Conservation (phyloP, 2,113 vertebrate genomes). For the Tupaia tana region DNA sequence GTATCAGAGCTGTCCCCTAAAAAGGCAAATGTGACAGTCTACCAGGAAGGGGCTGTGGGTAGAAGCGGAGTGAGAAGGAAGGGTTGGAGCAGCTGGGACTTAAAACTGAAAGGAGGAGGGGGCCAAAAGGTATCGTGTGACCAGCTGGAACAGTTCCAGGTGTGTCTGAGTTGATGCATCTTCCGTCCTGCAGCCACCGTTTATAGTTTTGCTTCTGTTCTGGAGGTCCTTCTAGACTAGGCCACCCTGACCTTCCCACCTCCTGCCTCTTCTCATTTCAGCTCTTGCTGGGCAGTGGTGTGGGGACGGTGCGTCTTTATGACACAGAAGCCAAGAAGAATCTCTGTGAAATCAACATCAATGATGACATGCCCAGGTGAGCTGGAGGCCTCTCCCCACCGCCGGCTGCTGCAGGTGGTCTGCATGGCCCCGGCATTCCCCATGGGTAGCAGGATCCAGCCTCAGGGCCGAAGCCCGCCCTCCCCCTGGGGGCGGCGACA, state of each 20-base stretch:
- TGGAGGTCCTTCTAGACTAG: neutral
- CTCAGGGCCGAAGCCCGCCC: neutral
- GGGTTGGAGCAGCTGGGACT: neutral
- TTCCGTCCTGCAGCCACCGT: neutral
- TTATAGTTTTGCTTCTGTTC: neutral
- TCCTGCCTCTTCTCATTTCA: conserved; percentile 69
- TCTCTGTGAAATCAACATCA: conserved; percentile 96
- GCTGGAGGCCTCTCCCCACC: neutral
- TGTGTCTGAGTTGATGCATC: rapidly evolving
- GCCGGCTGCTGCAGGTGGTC: rapidly evolving
- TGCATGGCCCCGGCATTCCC: neutral
- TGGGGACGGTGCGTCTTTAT: conserved; percentile 95
- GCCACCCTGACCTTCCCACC: neutral
- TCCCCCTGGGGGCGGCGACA: neutral
- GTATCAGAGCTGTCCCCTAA: neutral
- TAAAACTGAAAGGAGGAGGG: neutral
- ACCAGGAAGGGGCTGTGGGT: neutral
- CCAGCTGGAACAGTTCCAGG: neutral
- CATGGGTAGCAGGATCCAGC: neutral
- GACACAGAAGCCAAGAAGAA: conserved; percentile 99
- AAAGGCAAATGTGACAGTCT: neutral
- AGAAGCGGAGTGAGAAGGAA: neutral
- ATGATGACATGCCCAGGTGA: conserved; percentile 95
- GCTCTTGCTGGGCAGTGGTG: conserved; percentile 96
- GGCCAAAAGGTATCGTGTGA: neutral